Base-by-base conservation (phyloP, 2,797 vertebrate genomes). In the Darevskia nairensis region DNA sequence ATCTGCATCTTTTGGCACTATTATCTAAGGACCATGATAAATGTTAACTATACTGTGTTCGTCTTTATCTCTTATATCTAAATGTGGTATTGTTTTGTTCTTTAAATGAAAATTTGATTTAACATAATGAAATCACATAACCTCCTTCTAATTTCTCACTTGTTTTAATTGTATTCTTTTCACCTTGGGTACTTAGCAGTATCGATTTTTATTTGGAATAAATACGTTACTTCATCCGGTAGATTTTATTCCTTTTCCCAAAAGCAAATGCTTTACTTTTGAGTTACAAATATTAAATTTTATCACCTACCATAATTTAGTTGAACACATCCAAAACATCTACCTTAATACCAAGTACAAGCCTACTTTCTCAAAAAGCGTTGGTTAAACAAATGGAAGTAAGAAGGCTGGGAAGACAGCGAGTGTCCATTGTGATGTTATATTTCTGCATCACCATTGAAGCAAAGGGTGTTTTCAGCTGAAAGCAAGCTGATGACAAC, bases 121-220 rank as follows among this genome's bases (percentile, higher is more conserved):
- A 75, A 41, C 46, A 55, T 69, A 82, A 72, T 82, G 1, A 69
- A 90, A 76, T 80, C 11, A 29, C 8, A 9, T 44, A 21, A 4
- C 55, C 29, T 81, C 55, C 27, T 81, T 64, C 8, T 13, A 29
- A 10, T 71, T 82, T 69, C 44, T 91, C 35, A n/a, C 66, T 80
- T 71, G 17, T 86, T 86, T 90, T 82, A 72, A 80, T 32, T 76
- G 39, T 10, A 32, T 85, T 29, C 6, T 89, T 2, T 89, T 35
- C 66, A n/a, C 72, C 23, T 27, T 85, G 29, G 55, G n/a, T 27
- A 8, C 27, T 76, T 82, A 21, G 29, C 61, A 32, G 41, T 59
- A 86, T 68, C 77, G 72, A 41, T 79, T 88, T 88, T 76, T 76
- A 72, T 64, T 86, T 64, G 11, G 39, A 35, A 23, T n/a, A 66